A percentile compares a stretch with the other conserved stretches of the same genome.
Evolutionary conservation across 1,140 invertebrate genomes (phyloP).

Genomic region (Zaprionus camerounensis): DNA sequence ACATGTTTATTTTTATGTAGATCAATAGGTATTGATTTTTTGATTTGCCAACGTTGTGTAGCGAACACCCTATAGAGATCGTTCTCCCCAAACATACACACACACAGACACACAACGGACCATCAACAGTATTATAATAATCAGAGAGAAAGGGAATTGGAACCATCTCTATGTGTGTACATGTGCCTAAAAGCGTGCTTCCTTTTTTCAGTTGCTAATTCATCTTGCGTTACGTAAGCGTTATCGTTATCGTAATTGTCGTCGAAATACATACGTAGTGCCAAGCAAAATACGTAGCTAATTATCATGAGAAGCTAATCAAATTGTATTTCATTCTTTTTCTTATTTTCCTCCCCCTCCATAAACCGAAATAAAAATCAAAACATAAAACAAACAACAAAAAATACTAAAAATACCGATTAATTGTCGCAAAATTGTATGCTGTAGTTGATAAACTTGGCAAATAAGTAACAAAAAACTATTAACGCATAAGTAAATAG

Average conservation of each 20-base stretch:
- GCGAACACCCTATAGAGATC: slow-evolving; percentile 33
- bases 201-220: slow-evolving; percentile 28
- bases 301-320: slow-evolving; percentile 75
- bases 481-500: slow-evolving; percentile 67
- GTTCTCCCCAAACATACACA: slow-evolving; percentile 8
- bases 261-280: slow-evolving; percentile 39
- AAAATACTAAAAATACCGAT: slow-evolving; percentile 30
- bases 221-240: slow-evolving; percentile 15
- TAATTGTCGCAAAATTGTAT: slow-evolving; percentile 52
- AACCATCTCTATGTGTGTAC: slow-evolving; percentile 40
- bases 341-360: slow-evolving; percentile 62
- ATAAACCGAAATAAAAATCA: slow-evolving; percentile 39
- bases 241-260: slow-evolving; percentile 9
- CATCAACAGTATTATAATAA: slow-evolving; percentile 33
- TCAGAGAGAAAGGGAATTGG: slow-evolving; percentile 10
- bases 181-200: slow-evolving; percentile 41
- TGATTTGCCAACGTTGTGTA: slow-evolving; percentile 24
- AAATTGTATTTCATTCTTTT: slow-evolving; percentile 78
- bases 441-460: slow-evolving; percentile 75
- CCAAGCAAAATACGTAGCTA: slow-evolving; percentile 48
- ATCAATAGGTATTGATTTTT: slow-evolving; percentile 9
- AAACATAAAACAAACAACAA: slow-evolving; percentile 27
- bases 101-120: neutral
- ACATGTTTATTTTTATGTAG: slow-evolving; percentile 20
- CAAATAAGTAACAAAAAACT: slow-evolving; percentile 55